Evolutionary conservation across 2,797 vertebrate genomes (phyloP), one percentile per base, ranked within the genome.

Genomic region (Benthosema pterotum): DNA sequence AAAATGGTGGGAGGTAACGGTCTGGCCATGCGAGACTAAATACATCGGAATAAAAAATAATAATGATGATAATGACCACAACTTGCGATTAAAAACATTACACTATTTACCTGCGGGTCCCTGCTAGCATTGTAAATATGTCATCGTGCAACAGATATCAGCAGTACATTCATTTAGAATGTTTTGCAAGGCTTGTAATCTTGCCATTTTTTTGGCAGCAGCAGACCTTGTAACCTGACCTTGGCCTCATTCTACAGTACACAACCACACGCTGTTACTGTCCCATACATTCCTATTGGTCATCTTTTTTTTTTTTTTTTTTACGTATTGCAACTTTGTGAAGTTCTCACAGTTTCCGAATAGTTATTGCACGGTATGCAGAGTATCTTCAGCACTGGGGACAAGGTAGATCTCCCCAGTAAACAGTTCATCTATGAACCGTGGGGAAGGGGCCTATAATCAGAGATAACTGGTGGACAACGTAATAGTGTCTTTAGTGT

Each of bases 211-310:
- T 25, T 16, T 16, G 18, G 60, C 42, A 63, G 48, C 17, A n/a
- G 8, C 46, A 46, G 48, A 16, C 42, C 7, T 38, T 11, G 8
- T 60, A 50, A 38, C 18, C 55, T 73, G 32, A 18, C 61, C 52
- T 43, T 57, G 57, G 63, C 60, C 57, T 65, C 57, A 57, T 65
- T 69, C 65, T 62, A 76, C 13, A 16, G 19, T 54, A 52, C 67
- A 76, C 63, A 56, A 72, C 79, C 76, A 66, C 80, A 74, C 68
- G 78, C 69, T 77, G 63, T 67, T 56, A 70, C 69, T 72, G 63
- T 65, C 68, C 72, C 78, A 83, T 90, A 93, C 91, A 92, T 92
- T 92, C 91, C 89, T 81, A 76, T n/a, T 77, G 89, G 88, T 92
- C 91, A 82, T 84, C 74, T 71, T 25, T n/a, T n/a, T n/a, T n/a